Conservation (phyloP, 2,888 invertebrate species). For the Elaeidobius kamerunicus region DNA sequence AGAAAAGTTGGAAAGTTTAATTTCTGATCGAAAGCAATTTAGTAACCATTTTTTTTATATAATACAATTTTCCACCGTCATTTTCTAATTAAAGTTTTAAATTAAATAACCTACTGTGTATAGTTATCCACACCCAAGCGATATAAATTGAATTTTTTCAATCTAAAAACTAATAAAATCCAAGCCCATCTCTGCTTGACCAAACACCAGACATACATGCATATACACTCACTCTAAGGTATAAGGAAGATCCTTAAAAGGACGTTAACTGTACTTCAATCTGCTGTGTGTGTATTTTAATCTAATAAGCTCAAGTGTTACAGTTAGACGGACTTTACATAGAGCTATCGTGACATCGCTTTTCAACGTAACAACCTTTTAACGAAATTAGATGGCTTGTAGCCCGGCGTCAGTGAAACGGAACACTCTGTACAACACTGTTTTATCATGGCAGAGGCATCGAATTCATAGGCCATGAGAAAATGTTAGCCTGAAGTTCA, state of each 20-base stretch:
- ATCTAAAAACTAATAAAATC: constrained; percentile 6
- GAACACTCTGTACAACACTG: constrained; percentile 26
- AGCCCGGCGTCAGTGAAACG: constrained; percentile 27
- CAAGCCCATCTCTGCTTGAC: constrained; percentile 11
- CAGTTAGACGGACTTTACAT: constrained; percentile 31
- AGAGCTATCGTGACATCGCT: constrained; percentile 30
- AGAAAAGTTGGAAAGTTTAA: too few species aligned
- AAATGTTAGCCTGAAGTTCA: constrained; percentile 6
- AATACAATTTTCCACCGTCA: too few species aligned
- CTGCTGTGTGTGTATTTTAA: constrained; percentile 26
- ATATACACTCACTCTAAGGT: constrained; percentile 7
- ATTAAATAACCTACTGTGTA: neutral
- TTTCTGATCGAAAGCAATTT: too few species aligned
- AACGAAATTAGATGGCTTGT: constrained; percentile 30
- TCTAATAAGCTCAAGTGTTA: constrained; percentile 28
- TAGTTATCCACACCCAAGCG: neutral
- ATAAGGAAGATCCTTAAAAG: constrained; percentile 28
- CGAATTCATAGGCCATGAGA: constrained; percentile 26
- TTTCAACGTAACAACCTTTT: constrained; percentile 29
- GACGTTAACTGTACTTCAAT: constrained; percentile 28
- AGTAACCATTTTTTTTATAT: too few species aligned
- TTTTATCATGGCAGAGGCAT: constrained; percentile 18
- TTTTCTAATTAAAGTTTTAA: too few species aligned
- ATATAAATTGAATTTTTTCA: neutral
- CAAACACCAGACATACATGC: constrained; percentile 13